Evolutionary conservation across 2,888 invertebrate genomes (phyloP), one percentile per base, ranked within the genome.

Genomic region (Glyphotaelius pellucidus): DNA sequence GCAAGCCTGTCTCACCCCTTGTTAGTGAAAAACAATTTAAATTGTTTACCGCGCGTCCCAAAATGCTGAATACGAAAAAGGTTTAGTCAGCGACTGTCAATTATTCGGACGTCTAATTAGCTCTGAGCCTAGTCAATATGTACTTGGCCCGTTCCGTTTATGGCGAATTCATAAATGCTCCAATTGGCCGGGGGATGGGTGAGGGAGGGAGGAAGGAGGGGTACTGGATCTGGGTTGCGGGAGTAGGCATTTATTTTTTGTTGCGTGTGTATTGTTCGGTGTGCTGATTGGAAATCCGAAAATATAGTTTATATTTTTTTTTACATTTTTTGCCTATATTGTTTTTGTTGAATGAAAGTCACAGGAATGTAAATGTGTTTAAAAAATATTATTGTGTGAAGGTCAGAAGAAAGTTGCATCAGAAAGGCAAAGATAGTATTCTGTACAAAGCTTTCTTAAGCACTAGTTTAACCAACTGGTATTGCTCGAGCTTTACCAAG

Each of bases 101-200:
- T 90, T 90, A 90, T 86, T 85, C 85, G 80, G 86, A 90, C 87
- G 81, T 90, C 85, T 90, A 90, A 90, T 90, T 90, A 90, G 90
- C 86, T 80, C 52, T 90, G 31, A 85, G 25, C 85, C 32, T 31
- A 85, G 85, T 85, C 42, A 85, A 85, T 85, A 85, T 38, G 32
- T 81, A 81, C 67, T 67, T 25, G 67, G 67, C 67, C n/a, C 67
- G 67, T n/a, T 67, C 67, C 67, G 67, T 67, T 67, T 67, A 67
- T 67, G 67, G 67, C 67, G n/a, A 67, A 67, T 67, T 67, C 67
- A 67, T 67, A 67, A 67, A 67, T 67, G 67, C 67, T 67, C 67
- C 67, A 67, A 67, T 67, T 67, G 67, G 67, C 67, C 67, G 25
- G 67, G 1, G n/a, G 67, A 4, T n/a, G 32, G 3, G 3, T 2